A percentile compares a stretch with the other conserved stretches of the same genome.
Conservation (phyloP, 2,888 invertebrate species). For the Lumbricus terrestris region DNA sequence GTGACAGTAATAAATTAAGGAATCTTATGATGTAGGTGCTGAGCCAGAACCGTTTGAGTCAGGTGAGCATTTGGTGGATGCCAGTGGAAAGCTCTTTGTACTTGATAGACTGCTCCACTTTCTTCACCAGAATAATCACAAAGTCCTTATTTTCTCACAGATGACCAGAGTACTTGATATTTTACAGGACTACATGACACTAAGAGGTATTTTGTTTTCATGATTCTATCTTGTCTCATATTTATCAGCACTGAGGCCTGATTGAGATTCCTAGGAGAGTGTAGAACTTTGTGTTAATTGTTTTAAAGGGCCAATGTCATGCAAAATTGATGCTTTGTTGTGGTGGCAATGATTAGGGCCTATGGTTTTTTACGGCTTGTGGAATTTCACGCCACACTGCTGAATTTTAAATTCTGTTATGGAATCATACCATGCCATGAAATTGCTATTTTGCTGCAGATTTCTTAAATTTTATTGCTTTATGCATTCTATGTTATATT, state of each 20-base stretch:
- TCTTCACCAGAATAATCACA: conserved; percentile 54
- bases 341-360: background rate
- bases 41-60: conserved; percentile 61
- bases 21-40: conserved; percentile 49
- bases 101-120: conserved; percentile 56
- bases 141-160: conserved; percentile 61
- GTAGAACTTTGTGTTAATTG: background rate
- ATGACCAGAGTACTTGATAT: conserved; percentile 60
- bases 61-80: conserved; percentile 60
- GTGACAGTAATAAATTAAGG: no score
- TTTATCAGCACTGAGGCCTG: background rate
- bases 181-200: conserved; percentile 59
- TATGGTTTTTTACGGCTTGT: no score
- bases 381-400: no score
- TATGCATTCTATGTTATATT: no score
- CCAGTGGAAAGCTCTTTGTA: conserved; percentile 58
- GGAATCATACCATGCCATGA: no score
- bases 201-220: conserved; percentile 47
- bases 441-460: no score
- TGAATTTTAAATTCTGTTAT: no score
- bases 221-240: background rate
- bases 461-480: no score
- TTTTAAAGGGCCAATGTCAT: background rate
- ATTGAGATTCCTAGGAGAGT: background rate
- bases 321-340: background rate